phyloP scores from a whole-genome alignment of 2,113 vertebrate species.

The Forbesichthys papilliferus region DNA sequence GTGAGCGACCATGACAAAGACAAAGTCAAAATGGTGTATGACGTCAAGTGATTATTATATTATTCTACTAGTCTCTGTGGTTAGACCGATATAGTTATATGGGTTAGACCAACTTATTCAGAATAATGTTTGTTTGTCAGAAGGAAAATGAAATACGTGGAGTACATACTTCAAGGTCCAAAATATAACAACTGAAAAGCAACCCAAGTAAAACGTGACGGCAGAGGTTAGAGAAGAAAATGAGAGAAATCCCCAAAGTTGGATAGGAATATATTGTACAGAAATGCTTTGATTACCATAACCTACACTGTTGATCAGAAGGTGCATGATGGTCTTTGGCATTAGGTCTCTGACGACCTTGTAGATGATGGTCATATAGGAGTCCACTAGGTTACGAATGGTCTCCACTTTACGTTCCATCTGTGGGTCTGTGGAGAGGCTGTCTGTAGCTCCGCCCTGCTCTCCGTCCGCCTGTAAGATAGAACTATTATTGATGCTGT shows the following conservation, averaged over 20 bases:
- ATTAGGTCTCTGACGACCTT: conserved; percentile 97
- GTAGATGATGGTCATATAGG: conserved; percentile 94
- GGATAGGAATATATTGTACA: not conserved
- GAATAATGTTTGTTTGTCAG: too few species aligned
- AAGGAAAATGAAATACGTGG: too few species aligned
- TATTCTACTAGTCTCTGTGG: too few species aligned
- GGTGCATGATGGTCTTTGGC: conserved; percentile 99
- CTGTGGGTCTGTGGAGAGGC: conserved; percentile 96
- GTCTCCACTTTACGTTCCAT: conserved; percentile 95
- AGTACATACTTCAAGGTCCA: too few species aligned
- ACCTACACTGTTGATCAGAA: conserved; percentile 95
- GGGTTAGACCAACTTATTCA: too few species aligned
- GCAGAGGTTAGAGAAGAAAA: not conserved
- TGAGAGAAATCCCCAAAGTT: not conserved
- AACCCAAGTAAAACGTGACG: too few species aligned
- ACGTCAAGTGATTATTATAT: too few species aligned
- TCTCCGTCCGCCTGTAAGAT: conserved; percentile 77
- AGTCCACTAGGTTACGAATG: conserved; percentile 95
- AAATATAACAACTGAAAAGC: too few species aligned
- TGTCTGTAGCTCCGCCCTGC: conserved; percentile 77
- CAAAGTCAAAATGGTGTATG: too few species aligned
- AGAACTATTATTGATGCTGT: not conserved
- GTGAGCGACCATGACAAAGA: not conserved
- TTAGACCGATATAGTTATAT: too few species aligned
- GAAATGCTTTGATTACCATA: too few species aligned